Evolutionary conservation across 2,888 invertebrate species (phyloP), one percentile per base, ranked within the genome.

Genomic region (Thymelicus sylvestris): DNA sequence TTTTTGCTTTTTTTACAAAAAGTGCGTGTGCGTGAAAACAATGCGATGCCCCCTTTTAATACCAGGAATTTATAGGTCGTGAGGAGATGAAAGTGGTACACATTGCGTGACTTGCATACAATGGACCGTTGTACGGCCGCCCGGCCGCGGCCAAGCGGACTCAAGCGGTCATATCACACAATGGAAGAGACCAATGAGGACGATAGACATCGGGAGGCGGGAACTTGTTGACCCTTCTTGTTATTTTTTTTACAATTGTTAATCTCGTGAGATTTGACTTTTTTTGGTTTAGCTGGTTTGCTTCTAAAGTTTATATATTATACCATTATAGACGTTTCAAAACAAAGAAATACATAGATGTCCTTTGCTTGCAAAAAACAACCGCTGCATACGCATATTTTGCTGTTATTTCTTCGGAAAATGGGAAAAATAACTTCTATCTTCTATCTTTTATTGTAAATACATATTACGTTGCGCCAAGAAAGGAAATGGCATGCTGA

Each of bases 21-120:
- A 92, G 86, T 92, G 93, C 93, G 94, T 94, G 93, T 94, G 93
- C 92, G 94, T 94, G 90, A 91, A 91, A 94, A 94, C 94, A 94
- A 94, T 94, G 92, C 91, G 86, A 88, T 94, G 94, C 93, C 93
- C 94, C 93, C 94, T 93, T 94, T 94, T 93, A 90, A 81, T 93
- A 94, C 92, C 89, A 94, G 94, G 93, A 80, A 76, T 81, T 83
- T 90, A 94, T 90, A 83, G 86, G 82, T 79, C 68, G 80, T 72
- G 74, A 80, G 82, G 92, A 93, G 94, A 82, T 89, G 77, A 75
- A 78, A 79, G 79, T 84, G 77, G 77, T 77, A 83, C 82, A 82
- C 76, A 78, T 78, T 84, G 80, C 80, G 83, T 68, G 72, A 67
- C 24, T 52, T 50, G 39, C 61, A 61, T 39, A 52, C 61, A 67